Percentiles rank a stretch among this genome's conserved stretches.
Evolutionary conservation across 1,140 invertebrate genomes (phyloP).

Genomic region (Drosophila jambulina): DNA sequence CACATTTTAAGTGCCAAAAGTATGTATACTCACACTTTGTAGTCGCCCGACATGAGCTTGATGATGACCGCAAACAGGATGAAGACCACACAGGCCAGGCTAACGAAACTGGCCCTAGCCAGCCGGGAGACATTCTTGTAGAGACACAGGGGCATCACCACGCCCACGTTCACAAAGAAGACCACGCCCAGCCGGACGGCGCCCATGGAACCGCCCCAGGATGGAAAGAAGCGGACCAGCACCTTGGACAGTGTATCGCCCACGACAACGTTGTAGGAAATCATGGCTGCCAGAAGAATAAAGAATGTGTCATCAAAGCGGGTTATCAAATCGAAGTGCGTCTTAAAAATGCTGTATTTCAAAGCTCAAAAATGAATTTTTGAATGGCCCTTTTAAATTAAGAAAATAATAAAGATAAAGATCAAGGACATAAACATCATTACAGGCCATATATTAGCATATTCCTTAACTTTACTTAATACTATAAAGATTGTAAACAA

Average conservation of each 20-base stretch:
- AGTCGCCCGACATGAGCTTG: slow-evolving; percentile 87
- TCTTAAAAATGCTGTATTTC: slow-evolving; percentile 1
- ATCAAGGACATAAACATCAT: not conserved
- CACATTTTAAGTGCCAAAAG: not conserved
- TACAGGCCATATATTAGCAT: not conserved
- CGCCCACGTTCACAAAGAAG: slow-evolving; percentile 89
- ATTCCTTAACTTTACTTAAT: not conserved
- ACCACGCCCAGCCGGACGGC: slow-evolving; percentile 91
- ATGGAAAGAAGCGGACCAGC: slow-evolving; percentile 87
- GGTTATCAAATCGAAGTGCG: slow-evolving; percentile 7
- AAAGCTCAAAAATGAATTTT: not conserved
- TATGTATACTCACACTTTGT: slow-evolving; percentile 77
- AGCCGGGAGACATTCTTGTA: slow-evolving; percentile 92
- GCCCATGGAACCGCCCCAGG: slow-evolving; percentile 86
- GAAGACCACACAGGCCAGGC: slow-evolving; percentile 90
- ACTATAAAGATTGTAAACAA: not conserved
- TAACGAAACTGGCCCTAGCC: slow-evolving; percentile 92
- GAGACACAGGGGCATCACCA: slow-evolving; percentile 93
- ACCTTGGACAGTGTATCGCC: slow-evolving; percentile 96
- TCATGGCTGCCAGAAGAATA: slow-evolving; percentile 90
- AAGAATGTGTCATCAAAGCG: slow-evolving; percentile 10
- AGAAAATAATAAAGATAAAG: slow-evolving; percentile 6
- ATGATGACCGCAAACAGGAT: slow-evolving; percentile 89
- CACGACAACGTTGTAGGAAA: slow-evolving; percentile 96
- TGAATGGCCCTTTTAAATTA: not conserved